Conservation (phyloP, 2,797 vertebrate genomes). For the Takifugu ocellatus region DNA sequence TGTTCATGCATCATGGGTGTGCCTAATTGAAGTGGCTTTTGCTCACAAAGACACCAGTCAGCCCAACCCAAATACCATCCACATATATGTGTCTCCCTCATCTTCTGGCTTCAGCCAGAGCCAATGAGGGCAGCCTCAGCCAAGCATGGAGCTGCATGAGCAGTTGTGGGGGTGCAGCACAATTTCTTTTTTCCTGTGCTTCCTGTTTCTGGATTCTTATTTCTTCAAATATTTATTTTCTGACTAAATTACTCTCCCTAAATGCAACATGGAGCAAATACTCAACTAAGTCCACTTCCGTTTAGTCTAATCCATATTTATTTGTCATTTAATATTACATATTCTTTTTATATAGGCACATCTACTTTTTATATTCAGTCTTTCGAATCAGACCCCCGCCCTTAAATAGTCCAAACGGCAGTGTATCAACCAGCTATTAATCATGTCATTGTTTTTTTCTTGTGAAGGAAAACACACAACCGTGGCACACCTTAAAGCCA, state of each 20-base stretch:
- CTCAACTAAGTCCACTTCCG: constrained; percentile 8
- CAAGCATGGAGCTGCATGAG: constrained; percentile 20
- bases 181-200: constrained; percentile 34
- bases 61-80: constrained; percentile 42
- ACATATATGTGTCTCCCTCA: constrained; percentile 32
- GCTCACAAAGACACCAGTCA: constrained; percentile 64
- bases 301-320: neutral
- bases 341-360: neutral
- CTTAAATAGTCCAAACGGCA: constrained; percentile 58
- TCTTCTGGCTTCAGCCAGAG: constrained; percentile 24
- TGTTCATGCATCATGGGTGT: constrained; percentile 50
- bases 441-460: constrained; percentile 39
- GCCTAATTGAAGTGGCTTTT: constrained; percentile 45
- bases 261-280: neutral
- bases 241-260: constrained; percentile 1
- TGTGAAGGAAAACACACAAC: constrained; percentile 27
- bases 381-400: constrained; percentile 29
- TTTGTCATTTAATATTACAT: too few species aligned
- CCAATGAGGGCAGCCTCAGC: constrained; percentile 45
- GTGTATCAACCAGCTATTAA: constrained; percentile 59
- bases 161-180: constrained; percentile 31
- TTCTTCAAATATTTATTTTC: constrained; percentile 1
- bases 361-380: constrained; percentile 20
- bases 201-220: constrained; percentile 25
- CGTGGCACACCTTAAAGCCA: constrained; percentile 21